Evolutionary conservation across 1,140 invertebrate genomes (phyloP), one percentile per base, ranked within the genome.

Genomic region (Coptotermes formosanus): DNA sequence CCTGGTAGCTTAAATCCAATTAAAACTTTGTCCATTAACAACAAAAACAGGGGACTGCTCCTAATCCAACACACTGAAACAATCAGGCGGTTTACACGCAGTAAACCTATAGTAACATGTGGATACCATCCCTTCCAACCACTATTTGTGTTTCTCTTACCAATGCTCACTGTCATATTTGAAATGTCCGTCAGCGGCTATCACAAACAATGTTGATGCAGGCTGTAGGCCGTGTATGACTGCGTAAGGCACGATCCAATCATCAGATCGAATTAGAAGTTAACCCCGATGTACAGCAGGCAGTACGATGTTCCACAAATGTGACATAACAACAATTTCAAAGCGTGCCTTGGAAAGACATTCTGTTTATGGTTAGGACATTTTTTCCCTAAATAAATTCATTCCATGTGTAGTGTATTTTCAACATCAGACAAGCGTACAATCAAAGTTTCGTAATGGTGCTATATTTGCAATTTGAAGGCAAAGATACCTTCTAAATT

Each of bases 1-100:
- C n/a, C 9, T 30, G 64, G 64, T 30, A 75, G 64, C n/a, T 75
- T 75, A 75, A 75, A 75, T 3, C 64, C 64, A 75, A 75, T 75
- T 75, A 75, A 75, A 75, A 75, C 64, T 75, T 75, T 75, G n/a
- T 75, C n/a, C 7, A 75, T 75, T 75, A 75, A 75, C n/a, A 30
- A 25, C n/a, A 75, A 30, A 75, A 64, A 30, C n/a, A 30, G 64
- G 4, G n/a, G 8, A 75, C 9, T 75, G 8, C 7, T 30, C 4
- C 64, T n/a, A 30, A 75, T 75, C 25, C n/a, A n/a, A 30, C n/a
- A 75, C 64, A 75, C n/a, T 30, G 25, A 75, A 30, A 25, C 25
- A n/a, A 75, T 75, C 64, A 16, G 11, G 25, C n/a, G 25, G 64
- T 75, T n/a, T 75, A 30, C n/a, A 30, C n/a, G 30, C 25, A 19